Conservation (phyloP, 2,888 invertebrate genomes). For the Halictus quadricinctus region DNA sequence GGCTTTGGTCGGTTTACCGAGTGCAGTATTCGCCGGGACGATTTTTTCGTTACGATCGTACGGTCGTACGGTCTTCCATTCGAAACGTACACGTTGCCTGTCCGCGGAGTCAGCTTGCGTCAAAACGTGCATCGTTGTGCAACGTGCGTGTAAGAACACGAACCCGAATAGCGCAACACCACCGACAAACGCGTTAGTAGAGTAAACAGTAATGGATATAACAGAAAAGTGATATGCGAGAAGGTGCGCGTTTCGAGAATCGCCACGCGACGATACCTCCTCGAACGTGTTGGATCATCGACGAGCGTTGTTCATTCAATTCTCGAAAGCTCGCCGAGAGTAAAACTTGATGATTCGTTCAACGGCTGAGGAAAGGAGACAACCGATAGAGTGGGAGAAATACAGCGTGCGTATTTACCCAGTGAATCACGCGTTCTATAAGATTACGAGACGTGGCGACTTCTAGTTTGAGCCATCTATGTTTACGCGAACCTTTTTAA, state of each 20-base stretch:
- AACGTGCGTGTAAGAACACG: conserved; percentile 30
- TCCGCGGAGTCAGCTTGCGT: conserved; percentile 38
- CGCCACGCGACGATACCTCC: background rate
- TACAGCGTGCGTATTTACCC: conserved; percentile 69
- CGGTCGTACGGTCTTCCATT: background rate
- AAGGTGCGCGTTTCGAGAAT: conserved; percentile 7
- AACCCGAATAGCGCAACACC: conserved; percentile 16
- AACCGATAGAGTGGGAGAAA: conserved; percentile 39
- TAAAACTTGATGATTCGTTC: conserved; percentile 47
- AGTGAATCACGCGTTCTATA: conserved; percentile 76
- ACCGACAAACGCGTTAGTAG: background rate
- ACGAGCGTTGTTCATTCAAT: conserved; percentile 62
- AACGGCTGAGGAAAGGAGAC: conserved; percentile 35
- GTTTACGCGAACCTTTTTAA: conserved; percentile 39
- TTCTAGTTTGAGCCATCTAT: conserved; percentile 34
- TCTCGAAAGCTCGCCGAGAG: conserved; percentile 22
- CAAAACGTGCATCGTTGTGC: conserved; percentile 53
- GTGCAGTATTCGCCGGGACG: background rate
- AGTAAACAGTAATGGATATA: conserved; percentile 17
- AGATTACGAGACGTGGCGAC: conserved; percentile 56
- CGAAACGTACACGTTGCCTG: conserved; percentile 2
- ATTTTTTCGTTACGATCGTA: background rate
- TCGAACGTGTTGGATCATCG: background rate
- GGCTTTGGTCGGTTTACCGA: background rate
- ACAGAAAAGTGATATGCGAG: background rate